Evolutionary conservation across 2,797 vertebrate genomes (phyloP), one percentile per base, ranked within the genome.

Genomic region (Argya squamiceps): DNA sequence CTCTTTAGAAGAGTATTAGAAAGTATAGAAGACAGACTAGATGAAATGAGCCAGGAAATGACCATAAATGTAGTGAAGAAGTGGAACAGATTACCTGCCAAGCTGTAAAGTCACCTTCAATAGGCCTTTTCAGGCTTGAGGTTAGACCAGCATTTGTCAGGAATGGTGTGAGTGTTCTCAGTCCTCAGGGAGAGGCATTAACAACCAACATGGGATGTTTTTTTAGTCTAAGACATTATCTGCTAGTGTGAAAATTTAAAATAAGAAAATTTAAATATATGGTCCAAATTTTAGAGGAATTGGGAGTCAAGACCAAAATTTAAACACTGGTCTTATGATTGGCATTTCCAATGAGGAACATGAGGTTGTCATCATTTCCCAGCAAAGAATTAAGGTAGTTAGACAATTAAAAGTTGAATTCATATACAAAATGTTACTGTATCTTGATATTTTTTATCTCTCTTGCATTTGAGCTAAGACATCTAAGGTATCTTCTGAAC

Each of bases 171-270:
- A 68, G 3, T 56, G 20, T 77, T 94, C 55, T 89, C 52, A 73
- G 0, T 62, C 32, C 32, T 73, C 80, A 65, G 23, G 22, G 15
- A 60, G 21, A 82, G 36, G 32, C 14, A 43, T 85, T 68, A 68
- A 29, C 23, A 81, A 41, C 0, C 0, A 2, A 30, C 17, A 17
- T 34, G 7, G 24, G n/a, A 34, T 29, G 3, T 34, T 60, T 30
- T 70, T 93, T 86, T 49, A 53, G 18, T 55, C 30, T 63, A 59
- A n/a, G 82, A 37, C 12, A 27, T 67, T 77, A 23, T 44, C 84
- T 86, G 21, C 27, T 44, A 67, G 32, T 20, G 26, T 56, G 12
- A 84, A 86, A 83, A 77, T 11, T 62, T 22, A 58, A 62, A 65
- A 53, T 55, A 65, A 86, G 34, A 76, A 73, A 79, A 83, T 22